Evolutionary conservation across 53 echinoderm and acorn worm genomes (phyloP).

Genomic region (Paracentrotus lividus): DNA sequence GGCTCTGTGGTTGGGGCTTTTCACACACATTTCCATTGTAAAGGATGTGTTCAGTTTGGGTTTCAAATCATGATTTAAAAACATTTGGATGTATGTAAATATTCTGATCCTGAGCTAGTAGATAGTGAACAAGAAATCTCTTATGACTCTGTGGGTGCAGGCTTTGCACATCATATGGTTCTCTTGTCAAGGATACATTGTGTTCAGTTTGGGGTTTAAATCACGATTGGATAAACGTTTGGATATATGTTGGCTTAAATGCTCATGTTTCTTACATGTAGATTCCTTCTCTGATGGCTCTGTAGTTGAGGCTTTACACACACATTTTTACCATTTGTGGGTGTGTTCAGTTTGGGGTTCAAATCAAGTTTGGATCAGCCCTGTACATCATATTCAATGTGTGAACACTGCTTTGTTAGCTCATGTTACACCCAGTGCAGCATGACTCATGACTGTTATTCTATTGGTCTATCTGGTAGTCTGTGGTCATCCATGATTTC

Average conservation of each 20-base stretch:
- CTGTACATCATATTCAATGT: too few relatives aligned
- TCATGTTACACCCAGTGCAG: neutral
- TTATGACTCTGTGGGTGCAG: too few relatives aligned
- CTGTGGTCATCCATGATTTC: slow-evolving; percentile 25
- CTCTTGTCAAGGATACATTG: too few relatives aligned
- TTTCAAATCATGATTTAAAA: neutral
- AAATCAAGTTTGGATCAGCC: too few relatives aligned
- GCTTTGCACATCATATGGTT: too few relatives aligned
- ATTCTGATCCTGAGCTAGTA: neutral
- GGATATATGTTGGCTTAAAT: too few relatives aligned
- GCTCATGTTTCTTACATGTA: too few relatives aligned
- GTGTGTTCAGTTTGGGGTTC: too few relatives aligned
- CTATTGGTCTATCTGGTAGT: slow-evolving; percentile 6
- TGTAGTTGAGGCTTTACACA: neutral
- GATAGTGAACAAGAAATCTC: neutral
- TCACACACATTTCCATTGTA: neutral
- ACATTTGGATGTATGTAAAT: neutral
- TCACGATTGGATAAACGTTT: too few relatives aligned
- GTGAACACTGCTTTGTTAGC: neutral
- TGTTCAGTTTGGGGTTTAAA: too few relatives aligned
- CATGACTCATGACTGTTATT: slow-evolving; percentile 32
- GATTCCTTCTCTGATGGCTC: neutral
- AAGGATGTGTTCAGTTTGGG: neutral
- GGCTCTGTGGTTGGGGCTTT: neutral
- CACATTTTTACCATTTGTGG: too few relatives aligned